These are phyloP conservation scores for Helostoma temminkii DNA, from an alignment of 2,797 vertebrate species.

Conservation along the genomic window DNA sequence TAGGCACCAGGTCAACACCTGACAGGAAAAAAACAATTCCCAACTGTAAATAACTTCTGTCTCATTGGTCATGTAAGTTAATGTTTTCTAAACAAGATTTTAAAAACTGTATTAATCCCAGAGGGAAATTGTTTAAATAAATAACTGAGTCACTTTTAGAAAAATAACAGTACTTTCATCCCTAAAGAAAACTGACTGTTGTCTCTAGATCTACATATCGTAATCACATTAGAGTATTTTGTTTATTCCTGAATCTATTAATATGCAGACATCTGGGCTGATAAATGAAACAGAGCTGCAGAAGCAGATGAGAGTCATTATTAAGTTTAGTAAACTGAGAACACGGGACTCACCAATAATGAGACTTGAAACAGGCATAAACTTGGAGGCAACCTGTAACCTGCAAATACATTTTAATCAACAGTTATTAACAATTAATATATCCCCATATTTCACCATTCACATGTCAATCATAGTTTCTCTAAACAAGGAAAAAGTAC, in stretches of 20 bases:
- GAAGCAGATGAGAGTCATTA: background rate
- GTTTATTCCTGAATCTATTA: no score
- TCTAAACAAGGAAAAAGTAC: background rate
- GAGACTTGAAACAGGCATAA: slow-evolving; percentile 97
- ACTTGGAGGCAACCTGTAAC: slow-evolving; percentile 97
- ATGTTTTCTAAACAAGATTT: no score
- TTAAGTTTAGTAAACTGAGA: background rate
- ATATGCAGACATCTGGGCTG: no score
- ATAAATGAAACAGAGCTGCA: background rate
- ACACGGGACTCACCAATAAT: slow-evolving; percentile 87
- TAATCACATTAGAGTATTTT: no score
- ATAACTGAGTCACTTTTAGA: no score
- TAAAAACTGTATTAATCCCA: no score
- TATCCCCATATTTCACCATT: background rate
- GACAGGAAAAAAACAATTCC: slow-evolving; percentile 21
- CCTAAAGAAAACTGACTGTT: no score
- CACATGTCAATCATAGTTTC: background rate
- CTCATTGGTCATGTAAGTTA: no score
- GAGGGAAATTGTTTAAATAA: no score
- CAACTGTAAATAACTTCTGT: no score
- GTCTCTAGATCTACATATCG: no score
- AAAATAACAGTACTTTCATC: no score
- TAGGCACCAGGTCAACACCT: slow-evolving; percentile 97
- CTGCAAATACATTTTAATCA: slow-evolving; percentile 70
- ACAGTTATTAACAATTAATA: background rate